Evolutionary conservation across 2,113 vertebrate genomes (phyloP).

Genomic region (Alethe diademata): DNA sequence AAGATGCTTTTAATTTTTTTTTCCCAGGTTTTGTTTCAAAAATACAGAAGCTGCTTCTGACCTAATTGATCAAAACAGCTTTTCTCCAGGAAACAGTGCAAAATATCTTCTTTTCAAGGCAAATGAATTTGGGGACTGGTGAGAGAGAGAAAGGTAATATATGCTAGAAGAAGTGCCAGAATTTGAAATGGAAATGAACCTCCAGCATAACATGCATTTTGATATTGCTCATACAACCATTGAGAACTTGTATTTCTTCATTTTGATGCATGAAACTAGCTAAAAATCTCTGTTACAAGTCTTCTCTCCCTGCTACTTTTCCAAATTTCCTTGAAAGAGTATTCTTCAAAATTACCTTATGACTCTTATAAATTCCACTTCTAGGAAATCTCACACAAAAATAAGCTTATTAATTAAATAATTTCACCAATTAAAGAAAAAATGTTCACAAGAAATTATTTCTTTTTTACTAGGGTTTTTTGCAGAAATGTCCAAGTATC

Average conservation of each 20-base stretch:
- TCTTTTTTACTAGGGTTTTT: background rate
- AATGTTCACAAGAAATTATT: background rate
- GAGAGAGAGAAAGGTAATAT: background rate
- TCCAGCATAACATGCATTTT: background rate
- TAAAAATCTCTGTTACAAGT: background rate
- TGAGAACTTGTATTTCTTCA: background rate
- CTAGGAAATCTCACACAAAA: background rate
- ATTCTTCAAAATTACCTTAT: background rate
- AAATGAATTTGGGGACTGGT: background rate
- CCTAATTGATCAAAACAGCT: conserved; percentile 12
- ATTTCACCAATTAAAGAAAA: background rate
- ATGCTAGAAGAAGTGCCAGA: background rate
- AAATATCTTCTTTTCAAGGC: background rate
- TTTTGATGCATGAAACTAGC: background rate
- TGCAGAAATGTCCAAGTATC: background rate
- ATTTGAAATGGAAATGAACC: conserved; percentile 26
- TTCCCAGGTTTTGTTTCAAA: conserved; percentile 12
- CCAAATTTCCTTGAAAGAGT: background rate
- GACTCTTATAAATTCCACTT: background rate
- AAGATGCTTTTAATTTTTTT: background rate
- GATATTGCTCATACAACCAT: background rate
- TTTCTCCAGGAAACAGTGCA: background rate
- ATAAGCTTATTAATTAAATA: background rate
- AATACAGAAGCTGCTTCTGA: background rate
- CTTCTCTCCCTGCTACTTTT: background rate